Conservation (phyloP, 2,888 invertebrate genomes). For the Clepsis dumicolana region DNA sequence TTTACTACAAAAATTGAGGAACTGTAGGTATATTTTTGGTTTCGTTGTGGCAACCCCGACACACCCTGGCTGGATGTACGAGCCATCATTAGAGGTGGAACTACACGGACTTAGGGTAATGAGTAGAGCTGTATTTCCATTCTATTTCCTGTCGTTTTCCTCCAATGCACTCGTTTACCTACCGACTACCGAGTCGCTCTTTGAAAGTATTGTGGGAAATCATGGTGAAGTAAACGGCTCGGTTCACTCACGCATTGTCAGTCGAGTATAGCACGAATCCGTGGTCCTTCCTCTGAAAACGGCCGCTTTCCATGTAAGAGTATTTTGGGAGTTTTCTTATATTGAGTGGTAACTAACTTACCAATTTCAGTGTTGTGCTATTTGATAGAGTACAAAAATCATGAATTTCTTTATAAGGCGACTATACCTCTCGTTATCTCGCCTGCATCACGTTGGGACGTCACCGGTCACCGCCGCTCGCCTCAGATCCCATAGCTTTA, state of each 20-base stretch:
- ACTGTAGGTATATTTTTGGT: neutral
- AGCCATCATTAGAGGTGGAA: constrained; percentile 1
- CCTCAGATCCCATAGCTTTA: constrained; percentile 50
- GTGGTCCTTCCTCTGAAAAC: too few species aligned
- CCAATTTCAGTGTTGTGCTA: too few species aligned
- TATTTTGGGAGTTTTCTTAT: too few species aligned
- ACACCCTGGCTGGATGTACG: neutral
- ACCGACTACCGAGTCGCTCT: neutral
- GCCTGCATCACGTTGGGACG: neutral
- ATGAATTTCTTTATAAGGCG: too few species aligned
- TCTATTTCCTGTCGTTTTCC: neutral
- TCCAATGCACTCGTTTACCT: neutral
- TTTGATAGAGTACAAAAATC: too few species aligned
- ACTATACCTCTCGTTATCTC: neutral
- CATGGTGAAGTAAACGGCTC: too few species aligned
- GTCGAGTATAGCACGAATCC: too few species aligned
- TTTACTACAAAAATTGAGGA: too few species aligned
- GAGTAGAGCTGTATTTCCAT: neutral
- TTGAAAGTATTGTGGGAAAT: neutral
- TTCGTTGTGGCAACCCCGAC: neutral
- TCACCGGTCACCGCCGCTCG: neutral
- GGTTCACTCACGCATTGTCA: too few species aligned
- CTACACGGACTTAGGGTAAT: neutral
- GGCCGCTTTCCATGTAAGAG: too few species aligned
- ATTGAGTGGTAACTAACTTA: too few species aligned